Evolutionary conservation across 2,113 vertebrate genomes (phyloP).

Genomic region (Tupaia chinensis): DNA sequence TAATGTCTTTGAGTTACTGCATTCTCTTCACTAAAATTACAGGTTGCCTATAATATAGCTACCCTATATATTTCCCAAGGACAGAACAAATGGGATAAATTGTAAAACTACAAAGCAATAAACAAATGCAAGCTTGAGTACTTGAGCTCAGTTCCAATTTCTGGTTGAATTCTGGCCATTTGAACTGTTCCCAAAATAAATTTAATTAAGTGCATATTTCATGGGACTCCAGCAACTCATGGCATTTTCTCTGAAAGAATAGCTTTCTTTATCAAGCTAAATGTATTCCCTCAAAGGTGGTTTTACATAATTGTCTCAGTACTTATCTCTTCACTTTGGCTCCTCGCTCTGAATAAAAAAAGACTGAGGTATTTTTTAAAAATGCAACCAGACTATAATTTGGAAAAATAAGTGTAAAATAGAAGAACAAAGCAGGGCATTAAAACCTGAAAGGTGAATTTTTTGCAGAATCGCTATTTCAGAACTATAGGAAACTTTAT

Average conservation of each 20-base stretch:
- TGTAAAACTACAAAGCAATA: conserved; percentile 4
- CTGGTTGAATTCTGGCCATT: neutral
- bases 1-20: neutral
- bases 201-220: neutral
- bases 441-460: neutral
- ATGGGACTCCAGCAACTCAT: neutral
- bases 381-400: neutral
- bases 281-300: neutral
- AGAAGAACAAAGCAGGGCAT: conserved; percentile 12
- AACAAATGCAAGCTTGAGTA: neutral
- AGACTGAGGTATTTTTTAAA: neutral
- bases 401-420: neutral
- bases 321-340: neutral
- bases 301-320: conserved; percentile 22
- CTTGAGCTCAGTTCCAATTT: neutral
- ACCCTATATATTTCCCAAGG: neutral
- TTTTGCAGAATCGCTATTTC: neutral
- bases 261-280: neutral
- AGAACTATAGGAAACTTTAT: neutral
- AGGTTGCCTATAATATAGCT: neutral
- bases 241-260: neutral
- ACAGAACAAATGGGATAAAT: neutral
- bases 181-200: conserved; percentile 38
- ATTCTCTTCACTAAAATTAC: neutral
- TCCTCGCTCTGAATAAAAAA: conserved; percentile 5